Percentiles rank a stretch among this genome's conserved stretches.
Evolutionary conservation across 2,113 vertebrate species (phyloP).

Genomic region (Megatriorchis doriae): DNA sequence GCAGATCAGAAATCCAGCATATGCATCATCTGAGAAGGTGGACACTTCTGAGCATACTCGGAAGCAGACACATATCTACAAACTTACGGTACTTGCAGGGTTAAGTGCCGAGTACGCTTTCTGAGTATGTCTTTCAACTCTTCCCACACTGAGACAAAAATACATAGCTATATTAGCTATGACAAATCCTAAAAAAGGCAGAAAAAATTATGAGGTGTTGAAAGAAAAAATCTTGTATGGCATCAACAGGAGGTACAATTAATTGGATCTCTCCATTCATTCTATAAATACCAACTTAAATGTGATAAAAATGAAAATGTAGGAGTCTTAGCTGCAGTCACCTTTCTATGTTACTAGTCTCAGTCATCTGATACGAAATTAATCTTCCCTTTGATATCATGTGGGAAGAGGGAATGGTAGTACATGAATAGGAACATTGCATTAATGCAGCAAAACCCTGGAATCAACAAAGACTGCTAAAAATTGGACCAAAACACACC

Average conservation of each 20-base stretch:
- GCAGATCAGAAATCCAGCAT: not conserved
- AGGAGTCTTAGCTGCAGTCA: constrained; percentile 25
- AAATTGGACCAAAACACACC: not conserved
- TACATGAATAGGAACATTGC: not conserved
- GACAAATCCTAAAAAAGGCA: constrained; percentile 11
- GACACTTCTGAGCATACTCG: not conserved
- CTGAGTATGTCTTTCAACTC: constrained; percentile 42
- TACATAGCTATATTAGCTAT: constrained; percentile 24
- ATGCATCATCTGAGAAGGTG: not conserved
- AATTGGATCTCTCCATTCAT: constrained; percentile 44
- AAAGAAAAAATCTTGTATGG: constrained; percentile 31
- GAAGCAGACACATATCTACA: not conserved
- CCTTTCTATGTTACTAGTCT: constrained; percentile 29
- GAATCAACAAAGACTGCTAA: constrained; percentile 1
- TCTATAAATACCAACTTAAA: constrained; percentile 47
- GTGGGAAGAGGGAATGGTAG: constrained; percentile 10
- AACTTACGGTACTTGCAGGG: not conserved
- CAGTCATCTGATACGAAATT: constrained; percentile 43
- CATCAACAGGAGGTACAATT: constrained; percentile 55
- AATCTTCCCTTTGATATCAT: not conserved
- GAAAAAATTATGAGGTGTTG: not conserved
- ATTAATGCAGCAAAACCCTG: constrained; percentile 2
- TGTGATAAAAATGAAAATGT: constrained; percentile 31
- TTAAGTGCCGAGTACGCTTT: constrained; percentile 3
- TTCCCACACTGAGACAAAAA: constrained; percentile 58